These are phyloP conservation scores for Campylomormyrus tamandua DNA, from an alignment of 2,113 vertebrate genomes.

Conservation along the genomic window DNA sequence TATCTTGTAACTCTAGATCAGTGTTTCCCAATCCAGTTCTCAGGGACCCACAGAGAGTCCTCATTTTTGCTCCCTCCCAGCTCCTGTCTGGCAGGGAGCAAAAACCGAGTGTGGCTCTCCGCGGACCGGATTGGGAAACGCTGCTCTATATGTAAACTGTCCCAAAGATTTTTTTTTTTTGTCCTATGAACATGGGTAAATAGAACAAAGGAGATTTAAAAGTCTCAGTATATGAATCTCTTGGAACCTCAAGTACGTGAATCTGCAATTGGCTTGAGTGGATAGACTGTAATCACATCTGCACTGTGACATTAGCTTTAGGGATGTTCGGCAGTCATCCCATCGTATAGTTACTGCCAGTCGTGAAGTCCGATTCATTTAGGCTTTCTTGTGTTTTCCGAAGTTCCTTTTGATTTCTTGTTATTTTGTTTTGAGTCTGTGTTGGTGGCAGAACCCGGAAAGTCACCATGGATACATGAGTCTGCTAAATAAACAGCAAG, in stretches of 20 bases:
- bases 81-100: neutral
- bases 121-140: no score
- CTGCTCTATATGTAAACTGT: neutral
- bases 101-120: neutral
- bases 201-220: neutral
- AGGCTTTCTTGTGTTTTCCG: neutral
- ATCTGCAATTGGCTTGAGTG: neutral
- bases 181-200: neutral
- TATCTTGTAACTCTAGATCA: neutral
- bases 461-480: neutral
- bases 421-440: neutral
- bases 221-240: neutral
- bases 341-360: neutral
- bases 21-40: neutral
- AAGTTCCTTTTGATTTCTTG: neutral
- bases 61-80: no score
- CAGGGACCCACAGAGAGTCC: no score
- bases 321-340: neutral
- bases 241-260: neutral
- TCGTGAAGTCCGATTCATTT: neutral
- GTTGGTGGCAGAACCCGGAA: neutral
- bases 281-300: neutral
- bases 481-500: constrained; percentile 6
- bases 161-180: neutral
- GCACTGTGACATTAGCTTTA: neutral